Percentiles rank a stretch among this genome's conserved stretches.
phyloP scores from a whole-genome alignment of 2,113 vertebrate genomes.

The Zosterops japonicus region DNA sequence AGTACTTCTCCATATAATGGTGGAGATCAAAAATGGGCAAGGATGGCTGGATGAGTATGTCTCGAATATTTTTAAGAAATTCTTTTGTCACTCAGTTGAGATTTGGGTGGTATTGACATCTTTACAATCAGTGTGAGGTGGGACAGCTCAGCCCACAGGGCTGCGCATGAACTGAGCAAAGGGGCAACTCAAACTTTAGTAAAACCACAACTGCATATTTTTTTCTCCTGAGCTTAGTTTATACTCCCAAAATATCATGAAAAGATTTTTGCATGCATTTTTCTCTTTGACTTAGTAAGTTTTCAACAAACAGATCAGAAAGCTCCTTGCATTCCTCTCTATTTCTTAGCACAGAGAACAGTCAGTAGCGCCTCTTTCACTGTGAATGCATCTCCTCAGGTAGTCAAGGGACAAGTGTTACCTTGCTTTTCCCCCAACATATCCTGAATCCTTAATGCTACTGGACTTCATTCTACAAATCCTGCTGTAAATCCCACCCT shows the following conservation, averaged over 20 bases:
- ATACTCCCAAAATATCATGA: background rate
- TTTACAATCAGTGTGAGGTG: rapidly evolving
- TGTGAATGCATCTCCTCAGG: background rate
- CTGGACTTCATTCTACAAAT: background rate
- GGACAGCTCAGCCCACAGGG: background rate
- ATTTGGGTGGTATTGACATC: background rate
- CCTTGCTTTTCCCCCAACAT: background rate
- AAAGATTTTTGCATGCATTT: background rate
- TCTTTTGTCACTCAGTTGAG: background rate
- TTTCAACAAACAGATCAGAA: background rate
- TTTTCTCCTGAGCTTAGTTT: background rate
- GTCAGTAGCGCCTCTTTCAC: background rate
- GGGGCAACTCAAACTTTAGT: background rate
- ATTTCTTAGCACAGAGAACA: background rate
- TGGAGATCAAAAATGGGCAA: background rate
- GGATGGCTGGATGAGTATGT: background rate
- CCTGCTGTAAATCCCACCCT: background rate
- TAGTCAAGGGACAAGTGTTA: background rate
- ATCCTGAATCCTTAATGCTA: background rate
- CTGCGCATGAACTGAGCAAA: rapidly evolving
- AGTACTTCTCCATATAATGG: background rate
- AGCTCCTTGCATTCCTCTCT: background rate
- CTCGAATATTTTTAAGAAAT: background rate
- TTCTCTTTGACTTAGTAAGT: rapidly evolving
- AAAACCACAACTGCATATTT: background rate